Evolutionary conservation across 92 coral and sea anemone species (phyloP).

Genomic region (Parazoanthus swiftii): DNA sequence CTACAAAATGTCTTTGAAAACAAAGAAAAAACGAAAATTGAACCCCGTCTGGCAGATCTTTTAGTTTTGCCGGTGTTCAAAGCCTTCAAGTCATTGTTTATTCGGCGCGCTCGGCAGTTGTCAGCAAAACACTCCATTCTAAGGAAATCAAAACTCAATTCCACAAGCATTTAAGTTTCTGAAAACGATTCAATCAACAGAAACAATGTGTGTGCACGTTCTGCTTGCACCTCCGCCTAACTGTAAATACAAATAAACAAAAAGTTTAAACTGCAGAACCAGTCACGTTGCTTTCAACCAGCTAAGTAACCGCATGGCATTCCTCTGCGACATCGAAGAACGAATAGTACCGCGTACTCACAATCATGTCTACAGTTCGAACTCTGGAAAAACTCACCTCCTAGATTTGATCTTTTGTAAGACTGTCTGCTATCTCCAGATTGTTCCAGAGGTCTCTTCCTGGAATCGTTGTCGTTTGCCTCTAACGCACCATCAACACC

Average conservation of each 20-base stretch:
- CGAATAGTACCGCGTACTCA: not conserved
- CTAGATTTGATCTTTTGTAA: constrained; percentile 91
- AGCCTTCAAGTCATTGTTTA: constrained; percentile 59
- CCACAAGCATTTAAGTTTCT: constrained; percentile 15
- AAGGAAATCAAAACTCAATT: constrained; percentile 55
- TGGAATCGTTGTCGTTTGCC: constrained; percentile 81
- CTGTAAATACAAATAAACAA: constrained; percentile 25
- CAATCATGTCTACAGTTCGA: not conserved
- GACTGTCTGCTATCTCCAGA: constrained; percentile 81
- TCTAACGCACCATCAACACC: constrained; percentile 78
- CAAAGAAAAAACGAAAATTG: constrained; percentile 5
- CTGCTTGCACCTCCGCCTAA: not conserved
- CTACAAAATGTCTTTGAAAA: not conserved
- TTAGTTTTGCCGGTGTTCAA: constrained; percentile 49
- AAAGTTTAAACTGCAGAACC: constrained; percentile 14
- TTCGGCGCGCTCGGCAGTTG: constrained; percentile 58
- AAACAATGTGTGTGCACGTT: not conserved
- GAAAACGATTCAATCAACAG: constrained; percentile 24
- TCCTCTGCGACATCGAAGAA: constrained; percentile 29
- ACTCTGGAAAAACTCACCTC: constrained; percentile 65
- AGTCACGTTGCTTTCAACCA: constrained; percentile 45
- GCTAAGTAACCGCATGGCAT: constrained; percentile 41
- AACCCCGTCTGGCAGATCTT: constrained; percentile 7
- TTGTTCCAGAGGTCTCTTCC: constrained; percentile 91
- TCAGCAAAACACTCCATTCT: constrained; percentile 72